Evolutionary conservation across 2,797 vertebrate genomes (phyloP).

Genomic region (Prionace glauca): DNA sequence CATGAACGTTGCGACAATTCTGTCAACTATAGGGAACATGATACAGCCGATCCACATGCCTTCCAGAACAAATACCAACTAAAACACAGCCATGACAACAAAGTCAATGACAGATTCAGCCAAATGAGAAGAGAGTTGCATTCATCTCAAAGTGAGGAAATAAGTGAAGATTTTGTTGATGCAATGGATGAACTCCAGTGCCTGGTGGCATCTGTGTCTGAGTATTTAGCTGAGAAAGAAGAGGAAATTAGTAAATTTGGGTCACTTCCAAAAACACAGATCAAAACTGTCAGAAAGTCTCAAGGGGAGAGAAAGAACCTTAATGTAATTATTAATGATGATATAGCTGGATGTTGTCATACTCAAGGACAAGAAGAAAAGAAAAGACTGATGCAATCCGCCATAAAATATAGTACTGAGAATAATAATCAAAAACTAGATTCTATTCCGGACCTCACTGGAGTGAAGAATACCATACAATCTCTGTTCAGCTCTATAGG

Average conservation of each 20-base stretch:
- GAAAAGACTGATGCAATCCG: not conserved
- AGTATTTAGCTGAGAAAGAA: constrained; percentile 89
- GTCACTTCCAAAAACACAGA: constrained; percentile 57
- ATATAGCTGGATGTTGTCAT: not conserved
- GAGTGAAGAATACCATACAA: constrained; percentile 75
- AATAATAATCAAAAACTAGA: constrained; percentile 52
- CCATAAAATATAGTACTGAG: constrained; percentile 41
- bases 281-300: constrained; percentile 55
- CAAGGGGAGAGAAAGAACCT: not conserved
- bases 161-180: constrained; percentile 66
- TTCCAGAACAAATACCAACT: constrained; percentile 39
- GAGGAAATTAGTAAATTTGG: constrained; percentile 84
- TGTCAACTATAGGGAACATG: not conserved
- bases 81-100: constrained; percentile 39
- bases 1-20: not conserved
- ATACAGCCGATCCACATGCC: not conserved
- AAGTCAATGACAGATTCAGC: constrained; percentile 42
- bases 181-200: constrained; percentile 82
- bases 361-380: not conserved
- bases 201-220: constrained; percentile 85
- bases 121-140: constrained; percentile 44
- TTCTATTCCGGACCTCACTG: constrained; percentile 57
- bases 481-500: constrained; percentile 71
- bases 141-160: constrained; percentile 59
- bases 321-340: not conserved